phyloP scores from a whole-genome alignment of 1,140 invertebrate genomes.

The Philotrypesis tridentata region DNA sequence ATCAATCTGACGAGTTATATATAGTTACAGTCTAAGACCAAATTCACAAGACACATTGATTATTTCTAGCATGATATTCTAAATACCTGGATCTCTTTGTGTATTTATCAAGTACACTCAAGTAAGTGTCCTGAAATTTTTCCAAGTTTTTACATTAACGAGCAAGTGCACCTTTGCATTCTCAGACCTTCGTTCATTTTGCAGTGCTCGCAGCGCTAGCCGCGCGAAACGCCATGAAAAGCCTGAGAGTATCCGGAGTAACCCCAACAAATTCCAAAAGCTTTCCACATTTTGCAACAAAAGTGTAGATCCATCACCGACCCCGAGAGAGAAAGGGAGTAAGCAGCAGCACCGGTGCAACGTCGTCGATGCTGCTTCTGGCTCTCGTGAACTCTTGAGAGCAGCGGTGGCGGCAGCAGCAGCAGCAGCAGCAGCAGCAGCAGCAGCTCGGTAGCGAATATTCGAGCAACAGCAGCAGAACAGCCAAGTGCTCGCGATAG shows the following conservation, averaged over 20 bases:
- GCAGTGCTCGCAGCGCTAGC: not conserved
- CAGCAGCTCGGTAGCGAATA: not conserved
- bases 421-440: not conserved
- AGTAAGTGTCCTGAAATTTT: not conserved
- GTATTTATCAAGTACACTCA: not conserved
- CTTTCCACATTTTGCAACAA: not conserved
- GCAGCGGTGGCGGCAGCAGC: not conserved
- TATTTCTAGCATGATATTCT: too few species aligned
- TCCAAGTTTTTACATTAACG: not conserved
- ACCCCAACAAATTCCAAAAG: not conserved
- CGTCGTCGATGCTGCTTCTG: not conserved
- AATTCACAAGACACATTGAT: too few species aligned
- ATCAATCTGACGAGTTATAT: not conserved
- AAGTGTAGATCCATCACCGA: not conserved
- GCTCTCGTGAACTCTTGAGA: not conserved
- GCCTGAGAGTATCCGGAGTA: not conserved
- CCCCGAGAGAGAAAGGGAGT: too few species aligned
- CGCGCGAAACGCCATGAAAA: not conserved
- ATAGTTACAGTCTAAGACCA: too few species aligned
- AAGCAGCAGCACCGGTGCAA: not conserved
- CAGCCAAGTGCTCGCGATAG: not conserved
- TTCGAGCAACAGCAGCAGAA: not conserved
- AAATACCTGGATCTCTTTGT: too few species aligned
- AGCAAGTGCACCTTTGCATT: not conserved
- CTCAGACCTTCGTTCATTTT: not conserved